Evolutionary conservation across 2,113 vertebrate genomes (phyloP), one percentile per base, ranked within the genome.

Genomic region (Brachyhypopomus occidentalis): DNA sequence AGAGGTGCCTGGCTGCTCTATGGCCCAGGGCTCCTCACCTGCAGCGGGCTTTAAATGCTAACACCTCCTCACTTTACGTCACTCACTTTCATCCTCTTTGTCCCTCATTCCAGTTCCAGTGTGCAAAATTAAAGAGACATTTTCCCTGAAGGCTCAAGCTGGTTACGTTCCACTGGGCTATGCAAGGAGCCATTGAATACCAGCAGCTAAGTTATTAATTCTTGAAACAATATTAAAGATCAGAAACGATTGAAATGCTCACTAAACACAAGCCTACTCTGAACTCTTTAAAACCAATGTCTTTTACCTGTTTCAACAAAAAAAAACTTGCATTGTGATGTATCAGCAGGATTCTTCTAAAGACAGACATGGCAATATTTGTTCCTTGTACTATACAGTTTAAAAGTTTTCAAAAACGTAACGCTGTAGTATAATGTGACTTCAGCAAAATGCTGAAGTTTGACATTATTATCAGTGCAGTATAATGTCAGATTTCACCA

Each of bases 41-140:
- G 62, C 25, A 64, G 16, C 62, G 34, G 64, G 34, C 64, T 67
- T 67, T 67, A 67, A 67, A 67, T 6, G 30, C 30, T 30, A 34
- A 67, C 64, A 67, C 64, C 64, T 67, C 34, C 64, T 67, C n/a
- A 27, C 34, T 34, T 36, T 20, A 30, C 30, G 7, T 67, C 6
- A 27, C 64, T 67, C 64, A 67, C 64, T 67, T 67, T 67, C 64
- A 67, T 20, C 27, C 64, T 67, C 64, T 67, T 67, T 36, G 27
- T 67, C 64, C 30, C 64, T 67, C 64, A 19, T 17, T 36, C 64
- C 30, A 5, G 45, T 52, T 19, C 34, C 64, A 20, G 64, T 36
- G 64, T 20, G 30, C 64, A 67, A 27, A 67, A 67, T 34, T 8
- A 67, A 67, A 36, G 5, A 30, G 3, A 16, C 9, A n/a, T 27